Conservation (phyloP, 2,113 vertebrate genomes). For the Serranochromis macrocephalus region DNA sequence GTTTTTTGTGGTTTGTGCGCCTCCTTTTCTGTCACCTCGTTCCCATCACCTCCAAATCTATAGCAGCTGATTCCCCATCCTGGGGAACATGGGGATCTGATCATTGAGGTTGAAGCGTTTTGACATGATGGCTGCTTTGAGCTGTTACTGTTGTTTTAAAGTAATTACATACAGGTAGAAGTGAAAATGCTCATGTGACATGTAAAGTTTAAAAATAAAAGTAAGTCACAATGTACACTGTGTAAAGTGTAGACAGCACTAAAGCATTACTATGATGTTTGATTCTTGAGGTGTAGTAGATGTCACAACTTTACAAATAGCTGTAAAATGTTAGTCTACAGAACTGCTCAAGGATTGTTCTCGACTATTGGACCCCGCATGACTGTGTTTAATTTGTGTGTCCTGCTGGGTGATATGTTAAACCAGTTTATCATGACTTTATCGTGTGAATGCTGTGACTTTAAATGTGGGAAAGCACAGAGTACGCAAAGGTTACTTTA, state of each 20-base stretch:
- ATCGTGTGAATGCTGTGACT: not conserved
- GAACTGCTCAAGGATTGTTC: not conserved
- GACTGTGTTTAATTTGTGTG: not conserved
- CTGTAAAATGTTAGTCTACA: not conserved
- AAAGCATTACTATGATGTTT: not conserved
- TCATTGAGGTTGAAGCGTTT: not conserved
- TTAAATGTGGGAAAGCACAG: not conserved
- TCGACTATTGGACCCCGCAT: not conserved
- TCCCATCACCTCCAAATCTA: not conserved
- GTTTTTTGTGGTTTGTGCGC: not conserved
- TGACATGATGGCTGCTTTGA: not conserved
- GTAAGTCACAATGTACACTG: not conserved
- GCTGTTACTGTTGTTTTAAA: not conserved
- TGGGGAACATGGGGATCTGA: not conserved
- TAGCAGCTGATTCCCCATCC: not conserved
- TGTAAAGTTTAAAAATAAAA: not conserved
- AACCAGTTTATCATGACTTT: not conserved
- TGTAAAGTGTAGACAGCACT: not conserved
- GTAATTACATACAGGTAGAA: not conserved
- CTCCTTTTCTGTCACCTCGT: not conserved
- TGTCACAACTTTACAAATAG: not conserved
- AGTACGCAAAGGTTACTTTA: not conserved
- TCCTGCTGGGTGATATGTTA: not conserved
- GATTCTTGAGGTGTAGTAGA: not conserved
- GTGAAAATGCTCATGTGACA: not conserved